A percentile compares a stretch with the other conserved stretches of the same genome.
Evolutionary conservation across 1,140 invertebrate species (phyloP).

Genomic region (Brachionus sp.): DNA sequence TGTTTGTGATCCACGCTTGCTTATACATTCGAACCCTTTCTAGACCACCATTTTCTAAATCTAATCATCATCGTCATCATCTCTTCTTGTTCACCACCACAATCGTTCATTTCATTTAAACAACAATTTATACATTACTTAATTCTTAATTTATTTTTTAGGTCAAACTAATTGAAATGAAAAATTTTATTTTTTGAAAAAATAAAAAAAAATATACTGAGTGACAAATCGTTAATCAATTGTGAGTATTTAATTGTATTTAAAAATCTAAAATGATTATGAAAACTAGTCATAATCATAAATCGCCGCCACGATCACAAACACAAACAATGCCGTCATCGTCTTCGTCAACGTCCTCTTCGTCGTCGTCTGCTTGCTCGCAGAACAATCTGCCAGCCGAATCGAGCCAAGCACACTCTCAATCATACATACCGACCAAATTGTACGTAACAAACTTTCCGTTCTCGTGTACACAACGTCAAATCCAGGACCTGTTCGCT

Average conservation of each 20-base stretch:
- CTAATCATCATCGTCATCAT: neutral
- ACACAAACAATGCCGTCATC: neutral
- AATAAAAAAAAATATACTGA: neutral
- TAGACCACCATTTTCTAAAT: constrained; percentile 18
- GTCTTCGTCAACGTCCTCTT: neutral
- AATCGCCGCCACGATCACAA: constrained; percentile 21
- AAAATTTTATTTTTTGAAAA: neutral
- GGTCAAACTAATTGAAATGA: neutral
- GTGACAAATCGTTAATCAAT: neutral
- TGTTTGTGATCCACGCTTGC: neutral
- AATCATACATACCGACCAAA: constrained; percentile 42
- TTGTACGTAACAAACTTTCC: constrained; percentile 45
- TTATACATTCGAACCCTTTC: neutral
- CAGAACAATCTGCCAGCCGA: neutral
- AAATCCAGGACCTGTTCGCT: constrained; percentile 35
- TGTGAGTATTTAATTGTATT: neutral
- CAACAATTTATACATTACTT: neutral
- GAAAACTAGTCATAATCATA: constrained; percentile 38
- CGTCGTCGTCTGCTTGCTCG: neutral
- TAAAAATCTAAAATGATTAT: neutral
- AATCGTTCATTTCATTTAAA: neutral
- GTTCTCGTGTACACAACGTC: constrained; percentile 18
- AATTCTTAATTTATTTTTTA: neutral
- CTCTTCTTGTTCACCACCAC: neutral
- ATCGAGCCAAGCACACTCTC: neutral